Evolutionary conservation across 2,888 invertebrate species (phyloP), one percentile per base, ranked within the genome.

Genomic region (Agonopterix alstromeriana): DNA sequence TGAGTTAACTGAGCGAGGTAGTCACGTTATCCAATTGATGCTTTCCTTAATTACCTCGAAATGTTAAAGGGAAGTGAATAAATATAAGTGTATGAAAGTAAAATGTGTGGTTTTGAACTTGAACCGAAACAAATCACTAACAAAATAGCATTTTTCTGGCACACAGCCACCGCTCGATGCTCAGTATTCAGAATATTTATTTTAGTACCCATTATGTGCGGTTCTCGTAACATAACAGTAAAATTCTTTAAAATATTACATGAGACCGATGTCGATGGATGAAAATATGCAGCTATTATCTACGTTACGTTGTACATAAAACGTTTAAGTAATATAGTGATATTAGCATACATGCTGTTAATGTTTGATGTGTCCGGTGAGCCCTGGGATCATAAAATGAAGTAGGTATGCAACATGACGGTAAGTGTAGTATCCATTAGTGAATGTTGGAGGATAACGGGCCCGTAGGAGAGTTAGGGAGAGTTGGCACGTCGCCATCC

Each of bases 401-500:
- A 27, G 27, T n/a, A n/a, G n/a, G n/a, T 27, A 7, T 27, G 27
- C 27, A 27, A 27, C 27, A 27, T 27, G 27, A 27, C 7, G 71
- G 71, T 69, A 67, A 61, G 53, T 54, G 56, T 63, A 58, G 60
- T 57, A 62, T 63, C 63, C 57, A 38, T 11, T 10, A 42, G 62
- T 63, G 60, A 66, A 60, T 64, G 63, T 66, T 48, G 47, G 60
- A 57, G 62, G 65, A 70, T 73, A 74, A 67, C 68, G 56, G 57
- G 53, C 70, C 64, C 64, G 27, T 27, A 27, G 27, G 27, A 27
- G 61, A 67, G 72, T 64, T 58, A 55, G 50, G 49, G 48, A 53
- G 55, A 61, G 68, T 77, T 82, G 81, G 81, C 82, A 81, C 60
- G 53, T 59, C 60, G 80, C 82, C 81, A 80, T 66, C 64, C 60